Evolutionary conservation across 2,797 vertebrate genomes (phyloP).

Genomic region (Anableps anableps): DNA sequence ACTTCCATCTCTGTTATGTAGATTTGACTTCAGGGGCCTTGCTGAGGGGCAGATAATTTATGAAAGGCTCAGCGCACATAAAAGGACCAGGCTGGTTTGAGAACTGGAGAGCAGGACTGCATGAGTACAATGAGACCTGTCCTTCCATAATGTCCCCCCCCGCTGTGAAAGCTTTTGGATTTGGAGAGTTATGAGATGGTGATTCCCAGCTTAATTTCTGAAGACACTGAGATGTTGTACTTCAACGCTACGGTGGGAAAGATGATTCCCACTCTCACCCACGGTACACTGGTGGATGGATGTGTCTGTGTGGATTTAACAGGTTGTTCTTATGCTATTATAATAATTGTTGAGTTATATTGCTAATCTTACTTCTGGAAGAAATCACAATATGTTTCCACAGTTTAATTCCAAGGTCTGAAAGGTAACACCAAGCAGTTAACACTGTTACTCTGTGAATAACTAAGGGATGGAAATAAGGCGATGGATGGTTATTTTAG

Average conservation of each 20-base stretch:
- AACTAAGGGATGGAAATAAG: neutral
- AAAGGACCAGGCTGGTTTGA: conserved; percentile 27
- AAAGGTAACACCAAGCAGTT: neutral
- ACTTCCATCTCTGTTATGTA: conserved; percentile 24
- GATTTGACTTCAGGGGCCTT: neutral
- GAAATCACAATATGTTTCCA: neutral
- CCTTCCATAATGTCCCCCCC: conserved; percentile 25
- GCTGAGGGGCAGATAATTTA: conserved; percentile 27
- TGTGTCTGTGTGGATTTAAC: neutral
- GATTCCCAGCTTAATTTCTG: conserved; percentile 33
- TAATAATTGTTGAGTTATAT: neutral
- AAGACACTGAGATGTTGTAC: conserved; percentile 38
- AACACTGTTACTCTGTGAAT: neutral
- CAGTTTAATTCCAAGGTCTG: neutral
- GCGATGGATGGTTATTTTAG: neutral
- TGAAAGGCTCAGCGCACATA: conserved; percentile 18
- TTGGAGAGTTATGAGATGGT: conserved; percentile 47
- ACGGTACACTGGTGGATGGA: neutral
- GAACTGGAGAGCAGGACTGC: conserved; percentile 35
- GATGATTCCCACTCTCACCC: conserved; percentile 16
- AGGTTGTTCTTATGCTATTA: neutral
- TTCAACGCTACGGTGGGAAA: conserved; percentile 47
- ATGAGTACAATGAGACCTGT: conserved; percentile 22
- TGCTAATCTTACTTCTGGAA: neutral
- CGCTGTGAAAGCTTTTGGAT: conserved; percentile 40